A percentile compares a stretch with the other conserved stretches of the same genome.
These are phyloP conservation scores for Dione vanillae DNA, from an alignment of 2,888 invertebrate species.

Conservation along the genomic window DNA sequence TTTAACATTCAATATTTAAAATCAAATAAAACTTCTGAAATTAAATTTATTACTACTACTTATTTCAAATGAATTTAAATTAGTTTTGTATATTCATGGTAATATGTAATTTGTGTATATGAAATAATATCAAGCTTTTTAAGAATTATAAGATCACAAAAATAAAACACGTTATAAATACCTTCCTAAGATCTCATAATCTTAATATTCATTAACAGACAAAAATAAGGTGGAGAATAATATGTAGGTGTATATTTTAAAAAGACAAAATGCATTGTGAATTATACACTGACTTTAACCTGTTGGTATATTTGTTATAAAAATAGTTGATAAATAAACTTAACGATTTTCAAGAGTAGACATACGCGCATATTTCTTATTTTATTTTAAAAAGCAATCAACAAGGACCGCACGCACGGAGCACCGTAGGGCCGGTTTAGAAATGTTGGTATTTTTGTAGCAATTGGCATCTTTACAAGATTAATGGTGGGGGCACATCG, in stretches of 20 bases:
- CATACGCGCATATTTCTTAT: constrained; percentile 33
- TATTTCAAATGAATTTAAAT: too few relatives aligned
- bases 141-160: too few relatives aligned
- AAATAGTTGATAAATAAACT: constrained; percentile 27
- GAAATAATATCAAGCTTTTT: too few relatives aligned
- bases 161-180: too few relatives aligned
- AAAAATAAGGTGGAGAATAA: background rate
- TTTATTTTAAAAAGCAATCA: constrained; percentile 36
- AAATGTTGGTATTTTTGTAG: constrained; percentile 43
- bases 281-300: background rate
- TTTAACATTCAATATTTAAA: too few relatives aligned
- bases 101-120: too few relatives aligned
- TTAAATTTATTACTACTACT: too few relatives aligned
- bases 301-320: background rate
- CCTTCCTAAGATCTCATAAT: too few relatives aligned
- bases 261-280: background rate
- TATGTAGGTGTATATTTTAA: background rate
- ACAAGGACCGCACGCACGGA: constrained; percentile 42
- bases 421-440: constrained; percentile 41
- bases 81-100: too few relatives aligned
- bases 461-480: constrained; percentile 44
- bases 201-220: too few relatives aligned
- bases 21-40: too few relatives aligned
- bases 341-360: constrained; percentile 30
- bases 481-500: constrained; percentile 36